Base-by-base conservation (phyloP, 2,113 vertebrate species). In the Halichoeres trimaculatus region DNA sequence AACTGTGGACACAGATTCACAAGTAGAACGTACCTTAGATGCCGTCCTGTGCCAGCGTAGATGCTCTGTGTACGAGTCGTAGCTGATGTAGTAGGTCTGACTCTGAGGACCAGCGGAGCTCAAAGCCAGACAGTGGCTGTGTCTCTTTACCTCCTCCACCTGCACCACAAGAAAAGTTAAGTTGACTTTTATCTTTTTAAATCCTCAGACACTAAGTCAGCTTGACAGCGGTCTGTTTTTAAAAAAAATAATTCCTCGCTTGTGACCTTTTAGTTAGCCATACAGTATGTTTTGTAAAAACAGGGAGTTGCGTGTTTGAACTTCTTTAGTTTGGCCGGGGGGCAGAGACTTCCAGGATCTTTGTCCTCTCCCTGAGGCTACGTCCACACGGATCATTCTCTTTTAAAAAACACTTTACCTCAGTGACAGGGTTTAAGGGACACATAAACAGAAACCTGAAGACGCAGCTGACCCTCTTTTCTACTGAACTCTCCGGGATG, bases 81-180 rank as follows among this genome's bases (percentile, higher is more conserved):
- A 99, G 92, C 97, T 98, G 85, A 99, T 90, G 91, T 96, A 98
- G 91, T 99, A 99, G 23, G 95, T 98, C 93, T 98, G 97, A 91
- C 95, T 97, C 83, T 98, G 97, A 61, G 97, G 96, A 57, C 95
- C 96, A 3, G 96, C 96, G 0, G 97, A 99, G 89, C 95, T 99
- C 86, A 99, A 95, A 1, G 97, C 96, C 92, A 99, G 94, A 84
- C 98, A 99, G 94, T 99, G 96, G 89, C 95, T 96, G 94, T 97
- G 97, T 74, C 95, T 93, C 87, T 92, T 95, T 85, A 99, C 96
- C 90, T 99, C 97, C 93, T 99, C 98, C 79, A 99, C 97, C 98
- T 99, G 85, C 20, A 81, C 34, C 52, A 65, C 1, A 35, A 1
- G 48, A 40, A 34, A 51, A 0, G 10, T 2, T 68, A 9, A 77